Evolutionary conservation across 1,140 invertebrate species (phyloP).

Genomic region (Telenomus remus): DNA sequence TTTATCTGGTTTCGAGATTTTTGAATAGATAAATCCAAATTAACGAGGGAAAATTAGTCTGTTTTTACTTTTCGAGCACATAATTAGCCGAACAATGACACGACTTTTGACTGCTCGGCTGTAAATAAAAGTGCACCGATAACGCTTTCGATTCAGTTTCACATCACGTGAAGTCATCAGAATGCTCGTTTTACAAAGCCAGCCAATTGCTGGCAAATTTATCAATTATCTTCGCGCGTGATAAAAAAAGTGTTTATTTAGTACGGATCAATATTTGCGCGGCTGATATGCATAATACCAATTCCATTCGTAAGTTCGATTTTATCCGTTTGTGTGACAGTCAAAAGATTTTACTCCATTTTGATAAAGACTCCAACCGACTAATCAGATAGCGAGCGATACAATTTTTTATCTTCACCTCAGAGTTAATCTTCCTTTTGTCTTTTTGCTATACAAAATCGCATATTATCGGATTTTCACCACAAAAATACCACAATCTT

Average conservation of each 20-base stretch:
- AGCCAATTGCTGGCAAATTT: slow-evolving; percentile 22
- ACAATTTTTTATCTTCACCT: too few species aligned
- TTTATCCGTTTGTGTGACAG: slow-evolving; percentile 1
- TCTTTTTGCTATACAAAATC: too few species aligned
- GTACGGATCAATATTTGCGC: slow-evolving; percentile 35
- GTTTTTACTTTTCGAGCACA: background rate
- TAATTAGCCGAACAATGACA: slow-evolving; percentile 6
- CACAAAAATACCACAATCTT: too few species aligned
- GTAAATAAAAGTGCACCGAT: background rate
- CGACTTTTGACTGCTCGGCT: background rate
- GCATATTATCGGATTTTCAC: too few species aligned
- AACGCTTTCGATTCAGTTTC: background rate
- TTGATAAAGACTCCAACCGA: background rate
- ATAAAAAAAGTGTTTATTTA: slow-evolving; percentile 25
- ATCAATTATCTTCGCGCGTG: slow-evolving; percentile 28
- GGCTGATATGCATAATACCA: slow-evolving; percentile 23
- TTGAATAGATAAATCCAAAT: slow-evolving; percentile 1
- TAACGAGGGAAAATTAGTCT: background rate
- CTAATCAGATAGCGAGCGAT: slow-evolving; percentile 1
- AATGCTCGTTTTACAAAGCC: slow-evolving; percentile 6
- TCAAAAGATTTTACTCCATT: slow-evolving; percentile 1
- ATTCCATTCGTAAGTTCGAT: slow-evolving; percentile 16
- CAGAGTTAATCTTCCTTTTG: too few species aligned
- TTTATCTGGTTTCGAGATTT: slow-evolving; percentile 16
- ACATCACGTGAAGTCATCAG: background rate